Evolutionary conservation across 2,888 invertebrate genomes (phyloP).

Genomic region (Chromoteleia sp.): DNA sequence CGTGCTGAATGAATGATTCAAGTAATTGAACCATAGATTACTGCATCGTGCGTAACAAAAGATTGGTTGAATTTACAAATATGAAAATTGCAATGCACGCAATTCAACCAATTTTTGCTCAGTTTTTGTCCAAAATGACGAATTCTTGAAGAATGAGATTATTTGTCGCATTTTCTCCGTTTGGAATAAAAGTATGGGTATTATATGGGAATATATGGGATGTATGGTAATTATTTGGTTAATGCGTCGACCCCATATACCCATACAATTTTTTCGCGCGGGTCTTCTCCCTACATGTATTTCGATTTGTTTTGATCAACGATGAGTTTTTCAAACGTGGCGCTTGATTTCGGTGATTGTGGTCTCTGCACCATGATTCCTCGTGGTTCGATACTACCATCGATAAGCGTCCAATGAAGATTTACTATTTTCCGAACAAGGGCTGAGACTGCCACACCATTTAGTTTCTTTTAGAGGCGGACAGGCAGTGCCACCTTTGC

Average conservation of each 20-base stretch:
- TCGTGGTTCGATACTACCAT: slow-evolving; percentile 74
- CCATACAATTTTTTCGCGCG: too few species aligned
- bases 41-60: slow-evolving; percentile 32
- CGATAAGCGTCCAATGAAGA: slow-evolving; percentile 75
- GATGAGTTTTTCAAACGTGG: slow-evolving; percentile 38
- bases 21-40: slow-evolving; percentile 25
- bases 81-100: not conserved
- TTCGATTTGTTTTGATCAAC: slow-evolving; percentile 48
- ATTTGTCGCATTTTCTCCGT: too few species aligned
- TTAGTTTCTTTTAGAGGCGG: slow-evolving; percentile 93
- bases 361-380: slow-evolving; percentile 26
- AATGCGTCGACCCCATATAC: too few species aligned
- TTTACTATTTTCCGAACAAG: slow-evolving; percentile 85
- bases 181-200: too few species aligned
- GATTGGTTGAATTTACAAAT: slow-evolving; percentile 1
- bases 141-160: too few species aligned
- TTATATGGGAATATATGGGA: too few species aligned
- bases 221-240: too few species aligned
- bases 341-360: slow-evolving; percentile 28
- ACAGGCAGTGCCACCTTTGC: slow-evolving; percentile 93
- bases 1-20: slow-evolving; percentile 9
- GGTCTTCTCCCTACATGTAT: slow-evolving; percentile 13
- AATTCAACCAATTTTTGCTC: slow-evolving; percentile 31
- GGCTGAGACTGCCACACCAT: slow-evolving; percentile 93
- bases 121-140: slow-evolving; percentile 8